phyloP scores from a whole-genome alignment of 1,140 invertebrate species.

The Limonius californicus region DNA sequence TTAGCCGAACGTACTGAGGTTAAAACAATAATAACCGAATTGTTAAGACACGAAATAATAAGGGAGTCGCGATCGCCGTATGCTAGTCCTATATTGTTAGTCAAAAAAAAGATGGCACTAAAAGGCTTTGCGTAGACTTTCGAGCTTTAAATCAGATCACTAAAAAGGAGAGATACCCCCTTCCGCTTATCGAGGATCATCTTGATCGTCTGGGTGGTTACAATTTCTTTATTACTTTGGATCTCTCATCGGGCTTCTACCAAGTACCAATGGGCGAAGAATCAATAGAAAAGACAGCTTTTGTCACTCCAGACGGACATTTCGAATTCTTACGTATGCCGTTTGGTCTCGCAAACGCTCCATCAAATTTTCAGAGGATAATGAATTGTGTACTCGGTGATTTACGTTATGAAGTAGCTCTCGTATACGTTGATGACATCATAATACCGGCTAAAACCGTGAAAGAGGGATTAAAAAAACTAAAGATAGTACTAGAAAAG shows the following conservation, averaged over 20 bases:
- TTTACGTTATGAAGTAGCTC: slow-evolving; percentile 23
- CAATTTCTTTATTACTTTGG: no score
- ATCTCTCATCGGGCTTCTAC: not conserved
- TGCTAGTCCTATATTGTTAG: no score
- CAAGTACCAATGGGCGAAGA: slow-evolving; percentile 29
- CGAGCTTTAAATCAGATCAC: no score
- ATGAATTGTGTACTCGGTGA: slow-evolving; percentile 31
- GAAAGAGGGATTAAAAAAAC: slow-evolving; percentile 17
- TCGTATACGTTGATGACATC: slow-evolving; percentile 34
- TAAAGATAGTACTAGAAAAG: not conserved
- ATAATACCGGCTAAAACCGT: slow-evolving; percentile 25
- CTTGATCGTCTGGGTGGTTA: no score
- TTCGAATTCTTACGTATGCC: slow-evolving; percentile 39
- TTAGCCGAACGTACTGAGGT: no score
- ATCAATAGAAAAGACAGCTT: slow-evolving; percentile 38
- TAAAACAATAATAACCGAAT: no score
- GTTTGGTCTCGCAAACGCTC: slow-evolving; percentile 39
- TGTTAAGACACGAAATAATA: no score
- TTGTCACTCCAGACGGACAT: slow-evolving; percentile 38
- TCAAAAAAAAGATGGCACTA: no score
- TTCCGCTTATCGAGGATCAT: no score
- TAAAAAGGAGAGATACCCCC: no score
- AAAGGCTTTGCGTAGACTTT: no score
- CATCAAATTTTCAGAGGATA: slow-evolving; percentile 26
- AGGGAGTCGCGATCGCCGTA: no score